These are phyloP conservation scores for Phalera bucephala DNA, from an alignment of 2,888 invertebrate genomes.

Conservation along the genomic window DNA sequence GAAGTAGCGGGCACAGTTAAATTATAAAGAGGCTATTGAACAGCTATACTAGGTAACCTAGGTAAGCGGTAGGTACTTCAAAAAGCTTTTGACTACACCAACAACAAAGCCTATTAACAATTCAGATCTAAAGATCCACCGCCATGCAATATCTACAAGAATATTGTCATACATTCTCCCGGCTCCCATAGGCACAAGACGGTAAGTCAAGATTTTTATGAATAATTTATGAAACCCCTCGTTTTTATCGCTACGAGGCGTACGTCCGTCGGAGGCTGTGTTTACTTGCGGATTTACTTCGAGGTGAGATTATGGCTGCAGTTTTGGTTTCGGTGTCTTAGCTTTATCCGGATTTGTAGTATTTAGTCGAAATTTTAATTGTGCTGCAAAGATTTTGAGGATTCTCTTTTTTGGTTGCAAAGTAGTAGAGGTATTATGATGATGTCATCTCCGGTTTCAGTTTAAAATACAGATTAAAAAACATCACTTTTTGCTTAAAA, in stretches of 20 bases:
- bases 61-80: too few species aligned
- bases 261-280: constrained; percentile 34
- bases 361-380: neutral
- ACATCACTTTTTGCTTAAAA: too few species aligned
- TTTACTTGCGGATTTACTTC: constrained; percentile 39
- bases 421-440: too few species aligned
- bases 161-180: constrained; percentile 23
- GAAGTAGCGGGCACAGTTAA: too few species aligned
- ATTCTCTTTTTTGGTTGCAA: too few species aligned
- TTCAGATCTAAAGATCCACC: constrained; percentile 12
- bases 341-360: neutral
- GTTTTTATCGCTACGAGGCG: constrained; percentile 56
- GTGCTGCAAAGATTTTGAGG: too few species aligned
- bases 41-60: too few species aligned
- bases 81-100: too few species aligned
- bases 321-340: neutral
- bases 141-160: constrained; percentile 4
- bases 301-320: constrained; percentile 31
- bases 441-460: too few species aligned
- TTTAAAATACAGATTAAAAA: too few species aligned
- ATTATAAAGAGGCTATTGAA: too few species aligned
- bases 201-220: constrained; percentile 70
- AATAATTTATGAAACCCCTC: constrained; percentile 70
- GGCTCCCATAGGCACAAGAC: constrained; percentile 9
- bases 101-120: neutral